These are phyloP conservation scores for Drosophila subquinaria DNA, from an alignment of 2,888 invertebrate genomes.

Conservation along the genomic window DNA sequence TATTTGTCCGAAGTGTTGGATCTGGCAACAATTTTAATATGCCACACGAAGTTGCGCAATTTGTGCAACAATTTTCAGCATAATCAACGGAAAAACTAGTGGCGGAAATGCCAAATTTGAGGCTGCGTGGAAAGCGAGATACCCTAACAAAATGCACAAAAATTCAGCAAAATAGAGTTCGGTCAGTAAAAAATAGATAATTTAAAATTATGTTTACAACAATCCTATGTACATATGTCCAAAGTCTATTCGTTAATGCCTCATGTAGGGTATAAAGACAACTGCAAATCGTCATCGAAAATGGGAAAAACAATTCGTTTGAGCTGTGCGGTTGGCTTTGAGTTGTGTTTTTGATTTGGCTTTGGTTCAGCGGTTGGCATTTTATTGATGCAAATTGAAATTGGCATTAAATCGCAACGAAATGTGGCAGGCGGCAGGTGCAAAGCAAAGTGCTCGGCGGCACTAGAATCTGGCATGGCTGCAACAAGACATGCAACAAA, in stretches of 20 bases:
- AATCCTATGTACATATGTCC: no score
- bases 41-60: slow-evolving; percentile 47
- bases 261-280: slow-evolving; percentile 25
- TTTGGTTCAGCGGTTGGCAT: slow-evolving; percentile 41
- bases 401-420: slow-evolving; percentile 53
- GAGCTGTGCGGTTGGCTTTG: slow-evolving; percentile 40
- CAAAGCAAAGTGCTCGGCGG: slow-evolving; percentile 20
- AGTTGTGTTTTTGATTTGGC: background rate
- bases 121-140: slow-evolving; percentile 3
- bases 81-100: slow-evolving; percentile 24
- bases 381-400: slow-evolving; percentile 65
- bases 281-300: slow-evolving; percentile 16
- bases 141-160: slow-evolving; percentile 20
- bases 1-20: slow-evolving; percentile 40
- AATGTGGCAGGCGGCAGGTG: slow-evolving; percentile 45
- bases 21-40: slow-evolving; percentile 41
- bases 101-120: slow-evolving; percentile 7
- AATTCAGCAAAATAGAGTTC: background rate
- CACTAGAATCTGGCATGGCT: slow-evolving; percentile 35
- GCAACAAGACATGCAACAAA: slow-evolving; percentile 22
- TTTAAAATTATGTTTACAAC: background rate
- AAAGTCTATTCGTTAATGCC: background rate
- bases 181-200: background rate
- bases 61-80: slow-evolving; percentile 45
- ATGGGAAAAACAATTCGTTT: slow-evolving; percentile 12